Evolutionary conservation across 2,113 vertebrate genomes (phyloP), one percentile per base, ranked within the genome.

Genomic region (Brachionichthys hirsutus): DNA sequence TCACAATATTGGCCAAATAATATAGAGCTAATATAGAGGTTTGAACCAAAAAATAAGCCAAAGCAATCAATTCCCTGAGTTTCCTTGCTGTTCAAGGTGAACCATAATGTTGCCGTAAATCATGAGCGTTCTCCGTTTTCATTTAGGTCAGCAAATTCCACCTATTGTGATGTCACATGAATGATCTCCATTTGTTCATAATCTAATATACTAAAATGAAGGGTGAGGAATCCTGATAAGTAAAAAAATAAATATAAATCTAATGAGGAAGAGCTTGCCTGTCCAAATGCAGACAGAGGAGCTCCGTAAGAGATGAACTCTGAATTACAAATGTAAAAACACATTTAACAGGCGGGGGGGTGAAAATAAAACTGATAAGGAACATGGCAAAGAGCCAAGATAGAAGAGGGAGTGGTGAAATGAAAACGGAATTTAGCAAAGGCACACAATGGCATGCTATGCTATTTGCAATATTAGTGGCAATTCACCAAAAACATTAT

Each of bases 361-460:
- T 56, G n/a, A 5, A 62, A 41, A 60, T 71, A 45, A 68, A 62
- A 67, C 5, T 36, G 52, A 72, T 50, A 62, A 48, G 51, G 52
- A 49, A 46, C 41, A 43, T 0, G 3, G 35, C 3, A 14, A 69
- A 69, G 45, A 64, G 35, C 13, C 14, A 34, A 11, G 35, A 60
- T 35, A 18, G 22, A 46, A 38, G 17, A 7, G 46, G 45, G 18
- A 43, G 54, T 47, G 46, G 59, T 61, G 49, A 67, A 73, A 15
- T 44, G 14, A 45, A 9, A 45, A 45, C 15, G 18, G 44, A 11
- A 63, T 56, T 73, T 47, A 73, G 63, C 16, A 64, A 9, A 51
- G 53, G 43, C 61, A 64, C 36, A 46, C 13, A 52, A 75, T 81
- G 62, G 56, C 50, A 69, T 67, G 14, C 43, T 55, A 70, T 75